These are phyloP conservation scores for Xenopus petersii DNA, from an alignment of 2,797 vertebrate species.

Conservation along the genomic window DNA sequence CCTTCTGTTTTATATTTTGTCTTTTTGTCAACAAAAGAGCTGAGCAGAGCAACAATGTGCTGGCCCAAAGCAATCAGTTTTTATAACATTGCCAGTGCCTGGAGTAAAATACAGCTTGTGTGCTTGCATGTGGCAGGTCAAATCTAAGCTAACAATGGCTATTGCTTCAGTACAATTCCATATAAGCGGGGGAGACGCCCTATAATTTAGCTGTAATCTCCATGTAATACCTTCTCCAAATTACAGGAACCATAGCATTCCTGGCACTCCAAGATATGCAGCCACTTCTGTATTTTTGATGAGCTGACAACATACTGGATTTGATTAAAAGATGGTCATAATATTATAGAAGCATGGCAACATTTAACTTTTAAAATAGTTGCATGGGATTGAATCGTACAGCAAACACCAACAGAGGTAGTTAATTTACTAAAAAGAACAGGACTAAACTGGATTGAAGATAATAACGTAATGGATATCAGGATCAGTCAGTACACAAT, in stretches of 20 bases:
- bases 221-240: conserved; percentile 4
- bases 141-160: neutral
- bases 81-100: conserved; percentile 28
- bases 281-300: neutral
- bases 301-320: conserved; percentile 10
- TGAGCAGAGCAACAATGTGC: too few species aligned
- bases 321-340: conserved; percentile 23
- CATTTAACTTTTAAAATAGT: conserved; percentile 19
- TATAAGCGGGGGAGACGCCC: neutral
- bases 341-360: conserved; percentile 31
- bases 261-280: neutral
- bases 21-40: too few species aligned
- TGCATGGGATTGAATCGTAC: neutral
- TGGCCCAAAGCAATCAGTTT: conserved; percentile 7
- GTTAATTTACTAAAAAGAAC: too few species aligned
- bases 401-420: neutral
- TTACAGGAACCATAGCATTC: neutral
- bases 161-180: neutral
- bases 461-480: too few species aligned
- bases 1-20: too few species aligned
- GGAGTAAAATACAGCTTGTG: neutral
- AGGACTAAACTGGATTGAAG: too few species aligned
- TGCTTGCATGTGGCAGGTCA: conserved; percentile 4
- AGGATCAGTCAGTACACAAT: too few species aligned
- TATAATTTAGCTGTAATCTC: neutral